Percentiles rank a stretch among this genome's conserved stretches.
These are phyloP conservation scores for Dinomys branickii DNA, from an alignment of 2,113 vertebrate genomes.

Conservation along the genomic window DNA sequence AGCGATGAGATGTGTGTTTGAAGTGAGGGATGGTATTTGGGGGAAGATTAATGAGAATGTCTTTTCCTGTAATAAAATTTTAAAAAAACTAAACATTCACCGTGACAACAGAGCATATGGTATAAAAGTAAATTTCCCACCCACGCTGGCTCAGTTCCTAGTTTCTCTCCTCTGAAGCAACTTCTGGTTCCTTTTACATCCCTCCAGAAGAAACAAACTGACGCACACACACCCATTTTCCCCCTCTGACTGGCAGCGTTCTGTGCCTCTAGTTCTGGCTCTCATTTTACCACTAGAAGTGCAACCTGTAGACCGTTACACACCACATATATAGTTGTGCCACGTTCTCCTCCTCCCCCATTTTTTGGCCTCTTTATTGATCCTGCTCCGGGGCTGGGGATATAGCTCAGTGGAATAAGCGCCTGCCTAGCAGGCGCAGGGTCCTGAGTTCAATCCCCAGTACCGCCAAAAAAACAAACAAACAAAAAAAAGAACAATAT, in stretches of 20 bases:
- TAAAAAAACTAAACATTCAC: background rate
- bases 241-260: background rate
- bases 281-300: background rate
- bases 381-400: too few species aligned
- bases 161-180: background rate
- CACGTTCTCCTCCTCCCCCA: too few species aligned
- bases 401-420: too few species aligned
- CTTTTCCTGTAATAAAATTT: background rate
- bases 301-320: background rate
- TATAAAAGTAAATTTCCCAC: background rate
- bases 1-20: background rate
- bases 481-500: too few species aligned
- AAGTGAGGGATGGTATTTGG: background rate
- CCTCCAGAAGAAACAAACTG: background rate
- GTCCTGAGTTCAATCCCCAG: too few species aligned
- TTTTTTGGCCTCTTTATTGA: background rate
- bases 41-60: background rate
- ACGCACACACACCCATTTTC: too few species aligned
- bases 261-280: background rate
- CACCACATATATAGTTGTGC: fast-evolving
- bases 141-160: background rate
- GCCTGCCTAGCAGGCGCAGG: too few species aligned
- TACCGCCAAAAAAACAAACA: too few species aligned
- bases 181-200: background rate
- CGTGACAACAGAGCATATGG: background rate